Base-by-base conservation (phyloP, 2,113 vertebrate genomes). In the Rhombomys opimus region DNA sequence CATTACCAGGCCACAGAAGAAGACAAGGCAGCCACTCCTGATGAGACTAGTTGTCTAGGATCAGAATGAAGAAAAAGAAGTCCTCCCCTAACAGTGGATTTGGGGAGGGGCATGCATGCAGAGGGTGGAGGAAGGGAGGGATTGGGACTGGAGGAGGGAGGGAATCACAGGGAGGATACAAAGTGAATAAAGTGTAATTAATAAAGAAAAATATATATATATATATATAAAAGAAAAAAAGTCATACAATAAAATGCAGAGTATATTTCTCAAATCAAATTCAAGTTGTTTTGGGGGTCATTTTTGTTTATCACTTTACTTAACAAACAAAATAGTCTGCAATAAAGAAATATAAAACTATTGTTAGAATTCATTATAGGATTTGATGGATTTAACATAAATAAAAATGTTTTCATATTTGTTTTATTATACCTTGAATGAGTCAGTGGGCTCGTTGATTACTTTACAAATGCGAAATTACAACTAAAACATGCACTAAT, bases 381-480 rank as follows among this genome's bases (percentile, higher is more conserved):
- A 35, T 0, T 80, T 54, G 52, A 22, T 22, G 27, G 22, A 81
- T 20, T 81, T 57, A 57, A 57, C 18, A 57, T 35, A n/a, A 57
- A 57, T 81, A 3, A 82, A 57, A 82, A 82, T 38, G 11, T 25
- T 38, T 92, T 61, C 32, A 67, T 41, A 52, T 65, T 8, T 57
- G 20, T 76, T 86, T 67, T 59, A 84, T 23, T 38, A 2, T 72
- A 20, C 32, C 50, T 87, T 17, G 13, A 90, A 38, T 38, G 15
- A 75, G 35, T 35, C 1, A 84, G 50, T 68, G 63, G 13, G 50
- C 4, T 41, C 2, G 32, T 20, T 86, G 75, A 67, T 52, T 35
- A 90, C 1, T 81, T 86, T 67, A 89, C 25, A 76, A 92, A 92
- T 82, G 2, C 96, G n/a, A 90, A 76, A 77, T 20, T 84, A 1